A percentile compares a stretch with the other conserved stretches of the same genome.
These are phyloP conservation scores for Lerista edwardsae DNA, from an alignment of 2,797 vertebrate genomes.

Conservation along the genomic window DNA sequence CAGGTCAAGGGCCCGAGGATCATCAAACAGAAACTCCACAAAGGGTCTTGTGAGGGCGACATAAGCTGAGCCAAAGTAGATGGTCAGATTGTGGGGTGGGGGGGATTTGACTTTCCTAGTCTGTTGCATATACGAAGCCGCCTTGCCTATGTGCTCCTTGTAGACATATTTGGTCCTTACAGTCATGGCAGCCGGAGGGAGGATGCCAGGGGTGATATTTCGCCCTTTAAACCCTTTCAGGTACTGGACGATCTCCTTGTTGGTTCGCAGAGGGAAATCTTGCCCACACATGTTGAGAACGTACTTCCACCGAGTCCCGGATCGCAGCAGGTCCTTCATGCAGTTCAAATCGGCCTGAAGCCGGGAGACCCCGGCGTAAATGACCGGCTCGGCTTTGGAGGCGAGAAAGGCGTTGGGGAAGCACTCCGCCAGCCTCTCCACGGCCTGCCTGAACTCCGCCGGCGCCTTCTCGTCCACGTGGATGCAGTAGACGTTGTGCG, in stretches of 20 bases:
- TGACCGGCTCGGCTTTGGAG: constrained; percentile 60
- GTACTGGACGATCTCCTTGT: constrained; percentile 66
- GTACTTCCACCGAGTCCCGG: constrained; percentile 59
- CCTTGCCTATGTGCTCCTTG: constrained; percentile 27
- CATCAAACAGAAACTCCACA: constrained; percentile 63
- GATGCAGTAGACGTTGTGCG: constrained; percentile 74
- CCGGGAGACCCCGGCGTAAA: constrained; percentile 71
- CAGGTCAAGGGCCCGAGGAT: constrained; percentile 67
- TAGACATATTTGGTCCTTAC: constrained; percentile 61
- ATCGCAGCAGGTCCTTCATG: constrained; percentile 59
- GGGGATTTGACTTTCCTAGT: constrained; percentile 54
- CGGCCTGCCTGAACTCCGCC: neutral
- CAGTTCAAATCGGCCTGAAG: constrained; percentile 73
- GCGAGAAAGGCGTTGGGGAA: constrained; percentile 72
- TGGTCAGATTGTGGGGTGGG: constrained; percentile 70
- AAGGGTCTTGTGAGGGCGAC: constrained; percentile 72
- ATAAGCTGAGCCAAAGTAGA: constrained; percentile 75
- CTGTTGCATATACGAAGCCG: constrained; percentile 35
- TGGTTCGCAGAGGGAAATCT: constrained; percentile 74
- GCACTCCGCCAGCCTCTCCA: constrained; percentile 56
- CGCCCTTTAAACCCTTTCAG: constrained; percentile 69
- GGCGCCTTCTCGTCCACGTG: constrained; percentile 69
- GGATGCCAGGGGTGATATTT: constrained; percentile 71
- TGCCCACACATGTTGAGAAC: constrained; percentile 73
- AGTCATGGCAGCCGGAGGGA: constrained; percentile 39